Evolutionary conservation across 2,113 vertebrate genomes (phyloP).

Genomic region (Vulpes vulpes): DNA sequence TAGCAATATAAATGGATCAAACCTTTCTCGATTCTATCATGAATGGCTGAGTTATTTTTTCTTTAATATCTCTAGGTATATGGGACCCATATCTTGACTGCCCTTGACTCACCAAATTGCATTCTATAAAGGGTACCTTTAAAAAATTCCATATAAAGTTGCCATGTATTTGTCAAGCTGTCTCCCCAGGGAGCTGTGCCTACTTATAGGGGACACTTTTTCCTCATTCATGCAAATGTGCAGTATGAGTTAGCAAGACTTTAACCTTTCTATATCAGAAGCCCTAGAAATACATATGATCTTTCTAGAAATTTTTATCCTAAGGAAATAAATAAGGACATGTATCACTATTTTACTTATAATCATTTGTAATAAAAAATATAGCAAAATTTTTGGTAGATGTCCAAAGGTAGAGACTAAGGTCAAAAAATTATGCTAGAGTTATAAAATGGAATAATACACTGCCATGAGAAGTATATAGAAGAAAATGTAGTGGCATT

Average conservation of each 20-base stretch:
- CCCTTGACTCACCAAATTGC: not conserved
- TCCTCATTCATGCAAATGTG: not conserved
- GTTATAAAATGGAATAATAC: not conserved
- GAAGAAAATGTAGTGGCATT: not conserved
- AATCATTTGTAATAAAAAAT: not conserved
- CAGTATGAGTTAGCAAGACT: not conserved
- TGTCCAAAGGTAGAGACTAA: not conserved
- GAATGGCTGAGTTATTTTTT: not conserved
- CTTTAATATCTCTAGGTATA: not conserved
- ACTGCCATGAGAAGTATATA: not conserved
- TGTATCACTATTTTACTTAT: not conserved
- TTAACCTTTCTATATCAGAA: not conserved
- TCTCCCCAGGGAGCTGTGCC: not conserved
- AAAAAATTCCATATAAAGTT: not conserved
- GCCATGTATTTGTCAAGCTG: not conserved
- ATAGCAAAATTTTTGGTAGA: not conserved
- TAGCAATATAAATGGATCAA: not conserved
- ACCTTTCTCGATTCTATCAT: not conserved
- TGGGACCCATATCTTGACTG: not conserved
- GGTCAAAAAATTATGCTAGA: not conserved
- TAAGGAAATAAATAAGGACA: not conserved
- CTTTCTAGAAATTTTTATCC: not conserved
- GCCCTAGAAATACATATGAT: not conserved
- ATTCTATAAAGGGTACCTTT: not conserved
- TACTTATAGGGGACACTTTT: not conserved